Evolutionary conservation across 2,113 vertebrate genomes (phyloP), one percentile per base, ranked within the genome.

Genomic region (Callospermophilus lateralis): DNA sequence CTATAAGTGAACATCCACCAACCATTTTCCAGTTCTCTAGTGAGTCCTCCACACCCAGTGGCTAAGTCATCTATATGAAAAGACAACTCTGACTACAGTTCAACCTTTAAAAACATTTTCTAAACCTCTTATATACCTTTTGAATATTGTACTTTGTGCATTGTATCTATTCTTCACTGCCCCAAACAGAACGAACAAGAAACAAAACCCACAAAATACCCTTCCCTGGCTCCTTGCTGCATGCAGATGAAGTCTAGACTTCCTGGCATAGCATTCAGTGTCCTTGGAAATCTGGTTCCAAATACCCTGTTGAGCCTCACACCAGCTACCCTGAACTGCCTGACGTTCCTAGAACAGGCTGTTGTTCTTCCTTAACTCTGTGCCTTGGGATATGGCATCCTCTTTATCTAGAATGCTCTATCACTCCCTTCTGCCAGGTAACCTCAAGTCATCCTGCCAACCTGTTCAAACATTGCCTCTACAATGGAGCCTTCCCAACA

Each of bases 141-240:
- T 67, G 67, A 81, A 88, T 55, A 63, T 84, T 78, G 30, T 63
- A 86, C 10, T 84, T 84, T 90, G 16, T 87, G 11, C 17, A 11
- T 42, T 58, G 26, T 68, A 77, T 20, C 70, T 78, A 13, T 65
- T 85, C 22, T 67, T 96, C 73, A 87, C 24, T 63, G 58, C 4
- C 65, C 88, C 42, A 98, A 88, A 89, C 15, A 79, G 78, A 90
- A 39, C 32, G 93, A 94, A 19, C 93, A 96, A 88, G 32, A 70
- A 91, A 88, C 1, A 77, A 89, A 53, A 8, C 4, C 55, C 37
- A 93, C 26, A 39, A 70, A 70, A 94, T 67, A 55, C 4, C 26
- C 19, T 93, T 65, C 85, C 8, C 0, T 15, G 34, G 78, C 10
- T 83, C 53, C 63, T 87, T 42, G 55, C 24, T 80, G 73, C 30